Percentiles rank a stretch among this genome's conserved stretches.
phyloP scores from a whole-genome alignment of 2,113 vertebrate species.

The Hemicordylus capensis region DNA sequence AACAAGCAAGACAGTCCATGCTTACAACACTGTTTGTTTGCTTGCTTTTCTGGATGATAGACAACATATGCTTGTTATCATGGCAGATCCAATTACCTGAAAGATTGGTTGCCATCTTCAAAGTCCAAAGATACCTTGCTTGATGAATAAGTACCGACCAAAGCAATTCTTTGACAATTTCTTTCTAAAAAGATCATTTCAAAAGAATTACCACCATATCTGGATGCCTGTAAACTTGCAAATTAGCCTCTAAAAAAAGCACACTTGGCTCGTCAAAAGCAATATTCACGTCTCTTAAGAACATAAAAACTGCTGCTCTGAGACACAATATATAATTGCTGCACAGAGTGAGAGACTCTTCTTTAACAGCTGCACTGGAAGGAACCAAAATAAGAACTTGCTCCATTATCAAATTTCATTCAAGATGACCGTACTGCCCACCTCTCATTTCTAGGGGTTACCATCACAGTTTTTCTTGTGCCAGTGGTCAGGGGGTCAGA shows the following conservation, averaged over 20 bases:
- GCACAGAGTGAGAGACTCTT: neutral
- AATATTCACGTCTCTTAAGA: neutral
- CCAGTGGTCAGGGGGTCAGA: too few species aligned
- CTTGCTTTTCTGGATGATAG: neutral
- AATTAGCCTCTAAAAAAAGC: neutral
- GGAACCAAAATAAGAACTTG: neutral
- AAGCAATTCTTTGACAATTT: constrained; percentile 1
- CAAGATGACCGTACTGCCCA: neutral
- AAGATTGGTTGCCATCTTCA: constrained; percentile 57
- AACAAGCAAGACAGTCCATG: neutral
- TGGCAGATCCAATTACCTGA: constrained; percentile 42
- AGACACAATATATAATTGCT: neutral
- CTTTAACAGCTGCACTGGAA: neutral
- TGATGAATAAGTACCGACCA: neutral
- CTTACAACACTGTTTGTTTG: neutral
- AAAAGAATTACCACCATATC: neutral
- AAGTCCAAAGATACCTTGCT: neutral
- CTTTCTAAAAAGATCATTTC: neutral
- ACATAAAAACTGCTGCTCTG: neutral
- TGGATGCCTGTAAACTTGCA: neutral
- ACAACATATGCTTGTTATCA: neutral
- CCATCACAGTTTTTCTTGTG: neutral
- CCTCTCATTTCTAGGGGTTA: neutral
- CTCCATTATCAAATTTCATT: neutral
- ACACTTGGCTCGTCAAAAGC: neutral